Conservation (phyloP, 2,888 invertebrate species). For the Choristoneura rosaceana region DNA sequence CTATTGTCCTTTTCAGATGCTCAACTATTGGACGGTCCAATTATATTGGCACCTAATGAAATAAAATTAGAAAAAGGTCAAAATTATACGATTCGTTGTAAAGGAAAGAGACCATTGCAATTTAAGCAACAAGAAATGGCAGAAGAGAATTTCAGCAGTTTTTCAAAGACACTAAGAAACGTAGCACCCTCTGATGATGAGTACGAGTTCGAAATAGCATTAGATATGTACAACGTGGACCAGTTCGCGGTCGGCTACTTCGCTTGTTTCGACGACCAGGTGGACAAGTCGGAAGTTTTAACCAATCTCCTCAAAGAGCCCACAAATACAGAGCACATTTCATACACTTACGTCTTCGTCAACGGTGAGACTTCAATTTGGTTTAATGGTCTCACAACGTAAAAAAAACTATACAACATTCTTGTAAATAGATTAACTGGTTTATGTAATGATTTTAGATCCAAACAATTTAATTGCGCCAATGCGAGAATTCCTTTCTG, state of each 20-base stretch:
- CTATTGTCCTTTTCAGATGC: constrained; percentile 73
- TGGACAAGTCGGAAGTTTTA: constrained; percentile 63
- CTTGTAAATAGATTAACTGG: constrained; percentile 40
- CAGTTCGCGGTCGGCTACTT: constrained; percentile 83
- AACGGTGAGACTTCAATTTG: constrained; percentile 67
- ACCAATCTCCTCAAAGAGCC: constrained; percentile 68
- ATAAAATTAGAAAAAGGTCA: constrained; percentile 71
- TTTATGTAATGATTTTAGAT: constrained; percentile 66
- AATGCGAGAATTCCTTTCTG: constrained; percentile 68
- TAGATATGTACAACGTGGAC: constrained; percentile 77
- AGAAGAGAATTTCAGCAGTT: constrained; percentile 62
- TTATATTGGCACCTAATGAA: constrained; percentile 67
- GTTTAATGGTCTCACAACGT: constrained; percentile 41
- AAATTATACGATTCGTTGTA: constrained; percentile 73
- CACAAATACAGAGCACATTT: constrained; percentile 63
- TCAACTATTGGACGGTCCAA: constrained; percentile 65
- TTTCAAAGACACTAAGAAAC: constrained; percentile 51
- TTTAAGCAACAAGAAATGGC: constrained; percentile 71
- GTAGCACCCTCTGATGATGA: constrained; percentile 51
- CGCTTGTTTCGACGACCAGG: constrained; percentile 78
- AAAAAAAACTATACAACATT: constrained; percentile 20
- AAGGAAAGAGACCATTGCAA: constrained; percentile 60
- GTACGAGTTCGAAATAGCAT: constrained; percentile 71
- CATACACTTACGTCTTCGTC: constrained; percentile 78
- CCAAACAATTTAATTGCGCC: constrained; percentile 73